A percentile compares a stretch with the other conserved stretches of the same genome.
Evolutionary conservation across 2,888 invertebrate species (phyloP).

Genomic region (Gastracanthus pulcherrimus): DNA sequence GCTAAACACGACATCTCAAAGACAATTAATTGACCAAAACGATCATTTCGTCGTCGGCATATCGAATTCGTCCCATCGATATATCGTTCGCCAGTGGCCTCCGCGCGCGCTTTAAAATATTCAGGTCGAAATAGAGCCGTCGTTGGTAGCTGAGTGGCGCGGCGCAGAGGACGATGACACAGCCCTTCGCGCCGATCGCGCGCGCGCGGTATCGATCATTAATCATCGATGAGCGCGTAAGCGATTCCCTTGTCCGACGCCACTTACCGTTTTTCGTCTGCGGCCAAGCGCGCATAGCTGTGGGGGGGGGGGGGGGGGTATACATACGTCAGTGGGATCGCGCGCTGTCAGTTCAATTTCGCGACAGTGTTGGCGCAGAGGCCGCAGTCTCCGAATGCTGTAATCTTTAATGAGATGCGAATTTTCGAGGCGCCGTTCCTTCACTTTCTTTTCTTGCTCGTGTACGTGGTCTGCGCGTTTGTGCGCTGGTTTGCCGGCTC

Average conservation of each 20-base stretch:
- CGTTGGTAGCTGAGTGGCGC: conserved; percentile 17
- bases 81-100: neutral
- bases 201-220: conserved; percentile 67
- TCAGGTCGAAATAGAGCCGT: conserved; percentile 55
- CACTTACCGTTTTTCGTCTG: conserved; percentile 58
- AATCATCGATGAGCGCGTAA: conserved; percentile 66
- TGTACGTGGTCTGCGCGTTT: neutral
- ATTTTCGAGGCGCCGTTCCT: conserved; percentile 19
- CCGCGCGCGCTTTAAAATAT: conserved; percentile 37
- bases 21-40: neutral
- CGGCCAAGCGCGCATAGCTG: conserved; percentile 23
- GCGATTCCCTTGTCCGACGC: conserved; percentile 54
- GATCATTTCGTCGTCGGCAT: neutral
- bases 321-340: conserved; percentile 27
- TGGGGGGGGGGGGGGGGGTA: too few species aligned
- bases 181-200: conserved; percentile 58
- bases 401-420: conserved; percentile 50
- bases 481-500: neutral
- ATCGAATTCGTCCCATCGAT: too few species aligned
- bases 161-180: conserved; percentile 65
- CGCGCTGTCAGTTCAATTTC: conserved; percentile 52
- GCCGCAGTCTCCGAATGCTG: neutral
- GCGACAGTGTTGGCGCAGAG: conserved; percentile 17
- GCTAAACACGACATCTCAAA: neutral
- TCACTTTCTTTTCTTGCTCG: neutral